Base-by-base conservation (phyloP, 1,140 invertebrate genomes). In the Planococcus citri region DNA sequence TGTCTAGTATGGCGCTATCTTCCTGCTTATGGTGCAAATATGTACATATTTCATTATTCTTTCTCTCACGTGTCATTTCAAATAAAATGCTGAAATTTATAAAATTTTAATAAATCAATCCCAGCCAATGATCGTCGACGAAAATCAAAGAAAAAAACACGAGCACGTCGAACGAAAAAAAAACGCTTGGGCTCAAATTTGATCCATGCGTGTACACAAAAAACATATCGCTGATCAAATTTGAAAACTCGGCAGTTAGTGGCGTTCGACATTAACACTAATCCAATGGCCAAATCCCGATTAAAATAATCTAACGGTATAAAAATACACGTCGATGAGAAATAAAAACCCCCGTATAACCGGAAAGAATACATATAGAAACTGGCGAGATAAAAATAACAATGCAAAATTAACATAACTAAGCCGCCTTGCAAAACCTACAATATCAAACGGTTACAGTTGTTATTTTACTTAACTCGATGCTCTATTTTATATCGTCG, bases 391-490 rank as follows among this genome's bases (percentile, higher is more conserved):
- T 51, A 51, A 51, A 51, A 51, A 51, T 51, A 51, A 51, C 41
- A 51, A 51, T 51, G 17, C 41, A 20, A 20, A 51, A 51, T 51
- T 51, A 51, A 51, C 41, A 51, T 51, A 51, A 51, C 41, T 51
- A 51, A 51, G n/a, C 41, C 41, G 2, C 2, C 41, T 51, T 17
- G n/a, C 41, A 51, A 51, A n/a, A 51, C 41, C 41, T 51, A 51
- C 41, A 51, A 51, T 51, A 51, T 51, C 41, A 51, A 51, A 14
- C 41, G 41, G 41, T 20, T 51, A 51, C 41, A 51, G 41, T 51
- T 51, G 41, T 51, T 51, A 51, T 51, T 51, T 51, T 51, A 51
- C 41, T 51, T 51, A 51, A 51, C 41, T 51, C 41, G 41, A 51
- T 20, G 41, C 12, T 51, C n/a, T 51, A 51, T 51, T 51, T 51